Conservation (phyloP, 1,140 invertebrate genomes). For the Acromyrmex echinatior region DNA sequence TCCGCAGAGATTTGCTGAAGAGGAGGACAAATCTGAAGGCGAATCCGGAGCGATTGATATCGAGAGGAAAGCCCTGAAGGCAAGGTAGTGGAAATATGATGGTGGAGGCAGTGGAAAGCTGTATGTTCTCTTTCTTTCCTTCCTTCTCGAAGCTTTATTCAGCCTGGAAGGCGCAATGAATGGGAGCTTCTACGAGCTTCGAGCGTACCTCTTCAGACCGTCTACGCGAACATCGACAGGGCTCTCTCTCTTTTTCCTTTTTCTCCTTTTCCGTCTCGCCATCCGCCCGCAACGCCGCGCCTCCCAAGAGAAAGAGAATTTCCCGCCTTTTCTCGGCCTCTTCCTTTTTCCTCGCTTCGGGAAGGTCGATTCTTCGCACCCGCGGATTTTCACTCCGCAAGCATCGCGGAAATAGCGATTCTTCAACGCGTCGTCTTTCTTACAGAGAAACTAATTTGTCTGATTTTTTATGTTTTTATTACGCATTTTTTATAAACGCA, state of each 20-base stretch:
- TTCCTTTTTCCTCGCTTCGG: constrained; percentile 33
- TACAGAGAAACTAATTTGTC: constrained; percentile 22
- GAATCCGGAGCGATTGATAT: constrained; percentile 67
- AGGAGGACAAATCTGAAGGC: constrained; percentile 66
- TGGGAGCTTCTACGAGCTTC: constrained; percentile 65
- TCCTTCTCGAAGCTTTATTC: constrained; percentile 59
- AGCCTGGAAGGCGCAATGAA: constrained; percentile 60
- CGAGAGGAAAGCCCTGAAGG: constrained; percentile 62
- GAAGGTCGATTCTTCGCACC: constrained; percentile 41
- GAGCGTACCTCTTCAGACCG: constrained; percentile 45
- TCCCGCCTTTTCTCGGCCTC: constrained; percentile 43
- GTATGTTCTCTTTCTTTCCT: constrained; percentile 21
- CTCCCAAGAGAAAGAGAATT: constrained; percentile 63
- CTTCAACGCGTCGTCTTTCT: not conserved
- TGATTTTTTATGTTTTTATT: not conserved
- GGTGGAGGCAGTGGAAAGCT: constrained; percentile 45
- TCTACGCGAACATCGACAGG: constrained; percentile 52
- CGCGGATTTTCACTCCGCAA: constrained; percentile 20
- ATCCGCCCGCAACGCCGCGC: constrained; percentile 33
- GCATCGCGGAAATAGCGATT: constrained; percentile 14
- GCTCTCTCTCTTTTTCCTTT: constrained; percentile 39
- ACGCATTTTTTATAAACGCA: too few relatives aligned
- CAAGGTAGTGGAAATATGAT: constrained; percentile 53
- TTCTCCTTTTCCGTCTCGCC: not conserved
- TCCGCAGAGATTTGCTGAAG: constrained; percentile 64